Evolutionary conservation across 2,113 vertebrate genomes (phyloP).

Genomic region (Ciconia boyciana): DNA sequence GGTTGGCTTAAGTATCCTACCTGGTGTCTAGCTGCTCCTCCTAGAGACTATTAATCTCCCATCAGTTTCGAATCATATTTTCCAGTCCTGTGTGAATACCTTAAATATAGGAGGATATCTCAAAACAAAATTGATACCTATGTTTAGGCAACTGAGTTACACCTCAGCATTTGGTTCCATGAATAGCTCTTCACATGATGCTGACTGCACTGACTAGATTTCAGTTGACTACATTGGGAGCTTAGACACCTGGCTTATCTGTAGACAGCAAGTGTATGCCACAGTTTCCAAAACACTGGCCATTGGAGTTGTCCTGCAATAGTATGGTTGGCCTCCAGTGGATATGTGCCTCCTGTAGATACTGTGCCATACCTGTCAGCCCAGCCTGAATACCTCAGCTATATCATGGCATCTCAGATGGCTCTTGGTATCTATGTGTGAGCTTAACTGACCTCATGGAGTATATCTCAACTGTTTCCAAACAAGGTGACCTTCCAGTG

Average conservation of each 20-base stretch:
- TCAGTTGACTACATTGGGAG: not conserved
- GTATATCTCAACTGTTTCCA: not conserved
- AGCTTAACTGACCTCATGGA: not conserved
- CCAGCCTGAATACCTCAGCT: not conserved
- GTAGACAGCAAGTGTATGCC: not conserved
- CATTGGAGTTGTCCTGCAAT: not conserved
- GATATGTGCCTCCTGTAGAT: not conserved
- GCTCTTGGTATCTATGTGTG: not conserved
- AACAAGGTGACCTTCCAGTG: not conserved
- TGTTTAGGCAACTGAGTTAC: not conserved
- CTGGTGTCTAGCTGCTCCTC: not conserved
- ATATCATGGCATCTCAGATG: not conserved
- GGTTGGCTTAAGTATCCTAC: not conserved
- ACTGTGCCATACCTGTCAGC: not conserved
- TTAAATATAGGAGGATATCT: not conserved
- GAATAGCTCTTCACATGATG: not conserved
- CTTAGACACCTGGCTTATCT: not conserved
- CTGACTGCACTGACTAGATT: not conserved
- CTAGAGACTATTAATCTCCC: not conserved
- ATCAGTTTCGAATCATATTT: not conserved
- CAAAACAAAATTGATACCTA: not conserved
- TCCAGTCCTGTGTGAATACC: not conserved
- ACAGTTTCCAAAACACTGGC: not conserved
- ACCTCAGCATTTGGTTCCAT: not conserved
- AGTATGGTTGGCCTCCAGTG: fast-evolving